Evolutionary conservation across 2,888 invertebrate genomes (phyloP), one percentile per base, ranked within the genome.

Genomic region (Eumacrocentrus americanus): DNA sequence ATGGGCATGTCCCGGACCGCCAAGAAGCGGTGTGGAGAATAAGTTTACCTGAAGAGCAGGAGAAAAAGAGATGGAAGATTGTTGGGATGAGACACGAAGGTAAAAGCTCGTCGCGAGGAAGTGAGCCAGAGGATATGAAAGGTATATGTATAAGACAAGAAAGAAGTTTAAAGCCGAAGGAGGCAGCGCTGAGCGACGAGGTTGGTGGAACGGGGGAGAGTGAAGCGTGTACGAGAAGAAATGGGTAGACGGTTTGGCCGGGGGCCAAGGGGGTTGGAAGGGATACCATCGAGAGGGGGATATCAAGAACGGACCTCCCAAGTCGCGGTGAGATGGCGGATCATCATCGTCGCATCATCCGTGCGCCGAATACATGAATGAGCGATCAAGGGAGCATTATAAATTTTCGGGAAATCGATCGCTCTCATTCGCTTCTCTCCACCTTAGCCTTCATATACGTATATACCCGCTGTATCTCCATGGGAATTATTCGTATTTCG

Each of bases 291-390:
- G 61, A 46, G 61, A 34, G 47, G 70, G 70, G 74, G 71, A 75
- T 78, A 80, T 80, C 79, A 74, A 80, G 80, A 80, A 78, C 77
- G 78, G 80, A 81, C 80, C 80, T 81, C 80, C 80, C 80, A 81
- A 81, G 80, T 78, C 75, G 80, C 78, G 79, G 67, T 70, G 80
- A 76, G 79, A 80, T 80, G 80, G 80, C 80, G 78, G 79, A 79
- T 80, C 77, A 77, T 80, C 80, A 76, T 80, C 80, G 73, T 77
- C 77, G 76, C 77, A 75, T 79, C 78, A 79, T 74, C 74, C 78
- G 77, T 76, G 78, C 73, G 74, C 73, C 76, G 77, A 78, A 78
- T 78, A 73, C 69, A 62, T 65, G 63, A 62, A 60, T 52, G 48
- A 18, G 59, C 34, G 51, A 62, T 54, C 46, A 48, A 57, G 40